Conservation (phyloP, 23 tunicate species). For the Aplidium turbinatum region DNA sequence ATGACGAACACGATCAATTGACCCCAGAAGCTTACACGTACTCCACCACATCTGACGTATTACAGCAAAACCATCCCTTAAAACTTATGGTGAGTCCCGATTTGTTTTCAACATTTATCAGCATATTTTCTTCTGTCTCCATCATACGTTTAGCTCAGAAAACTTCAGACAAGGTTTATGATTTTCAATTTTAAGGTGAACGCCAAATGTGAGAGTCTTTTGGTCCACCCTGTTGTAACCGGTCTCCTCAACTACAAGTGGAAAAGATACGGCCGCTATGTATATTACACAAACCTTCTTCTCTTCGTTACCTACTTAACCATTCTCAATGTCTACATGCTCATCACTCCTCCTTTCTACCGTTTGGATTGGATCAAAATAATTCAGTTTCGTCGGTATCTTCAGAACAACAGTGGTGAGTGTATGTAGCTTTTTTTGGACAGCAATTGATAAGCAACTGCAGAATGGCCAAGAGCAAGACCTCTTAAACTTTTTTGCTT, state of each 20-base stretch:
- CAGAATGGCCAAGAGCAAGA: neutral
- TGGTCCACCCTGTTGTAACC: constrained; percentile 92
- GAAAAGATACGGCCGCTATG: constrained; percentile 87
- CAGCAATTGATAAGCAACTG: neutral
- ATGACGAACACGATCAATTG: constrained; percentile 76
- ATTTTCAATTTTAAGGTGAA: constrained; percentile 46
- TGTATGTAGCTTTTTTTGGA: neutral
- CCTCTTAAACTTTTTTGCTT: neutral
- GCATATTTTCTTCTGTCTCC: too few species aligned
- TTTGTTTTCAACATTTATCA: neutral
- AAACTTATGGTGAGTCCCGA: constrained; percentile 79
- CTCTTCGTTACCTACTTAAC: constrained; percentile 59
- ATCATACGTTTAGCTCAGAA: neutral
- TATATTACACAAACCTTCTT: constrained; percentile 71
- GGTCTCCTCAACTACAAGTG: constrained; percentile 92
- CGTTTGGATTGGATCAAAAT: constrained; percentile 66
- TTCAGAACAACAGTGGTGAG: neutral
- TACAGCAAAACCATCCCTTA: constrained; percentile 83
- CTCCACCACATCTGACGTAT: constrained; percentile 55
- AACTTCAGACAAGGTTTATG: neutral
- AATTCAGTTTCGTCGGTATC: constrained; percentile 16
- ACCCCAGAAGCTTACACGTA: constrained; percentile 76
- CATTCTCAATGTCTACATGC: constrained; percentile 86
- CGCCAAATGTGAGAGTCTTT: constrained; percentile 79
- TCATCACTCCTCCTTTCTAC: constrained; percentile 78